Conservation (phyloP, 2,888 invertebrate genomes). For the Chorisops tibialis region DNA sequence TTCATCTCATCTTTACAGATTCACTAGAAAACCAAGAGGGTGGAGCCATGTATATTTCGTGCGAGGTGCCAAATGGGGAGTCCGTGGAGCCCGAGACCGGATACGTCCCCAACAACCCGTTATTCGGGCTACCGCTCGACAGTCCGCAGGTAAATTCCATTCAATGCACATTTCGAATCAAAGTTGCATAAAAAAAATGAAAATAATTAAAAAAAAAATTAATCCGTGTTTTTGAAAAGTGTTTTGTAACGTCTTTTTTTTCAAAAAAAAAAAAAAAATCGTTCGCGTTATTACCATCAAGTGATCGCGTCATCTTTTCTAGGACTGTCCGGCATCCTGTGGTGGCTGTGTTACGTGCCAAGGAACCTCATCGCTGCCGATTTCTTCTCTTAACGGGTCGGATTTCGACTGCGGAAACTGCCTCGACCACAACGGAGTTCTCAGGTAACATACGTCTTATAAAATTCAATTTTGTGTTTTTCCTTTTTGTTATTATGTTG, state of each 20-base stretch:
- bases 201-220: neutral
- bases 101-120: slow-evolving; percentile 54
- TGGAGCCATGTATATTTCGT: slow-evolving; percentile 55
- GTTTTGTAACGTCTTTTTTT: neutral
- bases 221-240: neutral
- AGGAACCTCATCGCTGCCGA: slow-evolving; percentile 50
- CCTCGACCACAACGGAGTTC: slow-evolving; percentile 44
- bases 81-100: slow-evolving; percentile 54
- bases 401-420: slow-evolving; percentile 53
- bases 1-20: slow-evolving; percentile 40
- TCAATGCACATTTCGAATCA: neutral
- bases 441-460: slow-evolving; percentile 31
- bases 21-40: slow-evolving; percentile 54
- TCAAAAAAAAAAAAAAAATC: neutral
- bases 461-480: neutral
- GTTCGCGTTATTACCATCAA: neutral
- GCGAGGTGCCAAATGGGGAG: slow-evolving; percentile 52
- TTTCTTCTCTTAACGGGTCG: slow-evolving; percentile 48
- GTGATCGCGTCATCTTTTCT: slow-evolving; percentile 25
- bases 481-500: neutral
- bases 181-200: neutral
- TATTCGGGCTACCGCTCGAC: slow-evolving; percentile 53
- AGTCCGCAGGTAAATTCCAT: slow-evolving; percentile 51
- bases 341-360: slow-evolving; percentile 53
- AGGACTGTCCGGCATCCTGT: slow-evolving; percentile 52